Conservation (phyloP, 1,140 invertebrate species). For the Antheraea mylitta region DNA sequence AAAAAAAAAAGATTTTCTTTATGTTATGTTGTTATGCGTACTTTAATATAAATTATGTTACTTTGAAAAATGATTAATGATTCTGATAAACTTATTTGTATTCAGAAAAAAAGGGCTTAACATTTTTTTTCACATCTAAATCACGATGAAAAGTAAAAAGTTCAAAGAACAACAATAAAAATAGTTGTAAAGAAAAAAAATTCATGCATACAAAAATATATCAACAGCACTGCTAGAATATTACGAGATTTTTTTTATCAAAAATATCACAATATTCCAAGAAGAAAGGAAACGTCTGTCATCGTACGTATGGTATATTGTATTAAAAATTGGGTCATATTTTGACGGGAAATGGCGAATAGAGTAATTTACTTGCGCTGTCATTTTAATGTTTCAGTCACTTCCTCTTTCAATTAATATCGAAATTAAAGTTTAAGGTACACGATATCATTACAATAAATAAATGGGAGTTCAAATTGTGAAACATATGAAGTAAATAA, state of each 20-base stretch:
- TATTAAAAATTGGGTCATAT: slow-evolving; percentile 73
- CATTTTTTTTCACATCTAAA: not conserved
- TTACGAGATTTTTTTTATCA: not conserved
- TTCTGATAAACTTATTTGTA: not conserved
- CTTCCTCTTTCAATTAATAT: slow-evolving; percentile 39
- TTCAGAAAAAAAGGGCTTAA: not conserved
- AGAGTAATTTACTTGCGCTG: slow-evolving; percentile 56
- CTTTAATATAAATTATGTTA: not conserved
- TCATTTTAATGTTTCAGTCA: slow-evolving; percentile 35
- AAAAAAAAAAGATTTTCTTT: no score
- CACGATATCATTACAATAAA: not conserved
- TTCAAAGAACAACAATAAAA: slow-evolving; percentile 5
- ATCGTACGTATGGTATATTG: slow-evolving; percentile 64
- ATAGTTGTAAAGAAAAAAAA: slow-evolving; percentile 1
- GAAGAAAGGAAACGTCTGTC: slow-evolving; percentile 68
- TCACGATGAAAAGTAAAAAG: slow-evolving; percentile 1
- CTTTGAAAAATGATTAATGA: not conserved
- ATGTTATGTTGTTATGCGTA: not conserved
- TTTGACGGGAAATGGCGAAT: slow-evolving; percentile 68
- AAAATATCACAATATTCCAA: slow-evolving; percentile 47
- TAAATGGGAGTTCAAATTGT: not conserved
- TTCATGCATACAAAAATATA: not conserved
- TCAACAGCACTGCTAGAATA: not conserved
- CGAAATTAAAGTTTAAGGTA: slow-evolving; percentile 34
- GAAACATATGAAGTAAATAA: not conserved